Conservation (phyloP, 2,888 invertebrate species). For the Cephalotes varians region DNA sequence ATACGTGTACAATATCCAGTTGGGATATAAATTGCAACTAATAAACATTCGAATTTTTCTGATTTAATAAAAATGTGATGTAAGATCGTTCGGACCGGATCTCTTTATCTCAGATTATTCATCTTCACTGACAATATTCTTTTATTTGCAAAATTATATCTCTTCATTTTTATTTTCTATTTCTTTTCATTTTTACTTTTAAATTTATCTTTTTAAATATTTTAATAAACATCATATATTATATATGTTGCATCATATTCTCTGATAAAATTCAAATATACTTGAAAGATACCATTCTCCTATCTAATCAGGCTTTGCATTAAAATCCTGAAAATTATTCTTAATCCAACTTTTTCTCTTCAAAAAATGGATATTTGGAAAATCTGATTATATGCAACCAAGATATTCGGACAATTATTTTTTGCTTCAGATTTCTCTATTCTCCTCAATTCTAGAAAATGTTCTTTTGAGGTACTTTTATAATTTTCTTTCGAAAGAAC, state of each 20-base stretch:
- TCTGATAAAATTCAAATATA: neutral
- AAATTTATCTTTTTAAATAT: neutral
- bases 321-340: neutral
- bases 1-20: conserved; percentile 3
- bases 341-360: neutral
- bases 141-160: neutral
- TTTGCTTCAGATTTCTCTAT: too few relatives aligned
- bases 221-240: neutral
- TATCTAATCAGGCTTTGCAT: neutral
- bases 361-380: neutral
- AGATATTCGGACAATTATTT: too few relatives aligned
- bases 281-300: neutral
- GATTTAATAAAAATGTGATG: neutral
- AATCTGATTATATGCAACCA: too few relatives aligned
- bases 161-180: too few relatives aligned
- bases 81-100: neutral
- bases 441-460: too few relatives aligned
- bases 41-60: neutral
- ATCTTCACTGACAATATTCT: neutral
- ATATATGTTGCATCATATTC: too few relatives aligned
- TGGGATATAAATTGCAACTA: neutral
- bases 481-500: too few relatives aligned
- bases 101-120: neutral
- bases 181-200: neutral
- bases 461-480: too few relatives aligned